Evolutionary conservation across 2,797 vertebrate species (phyloP), one percentile per base, ranked within the genome.

Genomic region (Myotis findleyi): DNA sequence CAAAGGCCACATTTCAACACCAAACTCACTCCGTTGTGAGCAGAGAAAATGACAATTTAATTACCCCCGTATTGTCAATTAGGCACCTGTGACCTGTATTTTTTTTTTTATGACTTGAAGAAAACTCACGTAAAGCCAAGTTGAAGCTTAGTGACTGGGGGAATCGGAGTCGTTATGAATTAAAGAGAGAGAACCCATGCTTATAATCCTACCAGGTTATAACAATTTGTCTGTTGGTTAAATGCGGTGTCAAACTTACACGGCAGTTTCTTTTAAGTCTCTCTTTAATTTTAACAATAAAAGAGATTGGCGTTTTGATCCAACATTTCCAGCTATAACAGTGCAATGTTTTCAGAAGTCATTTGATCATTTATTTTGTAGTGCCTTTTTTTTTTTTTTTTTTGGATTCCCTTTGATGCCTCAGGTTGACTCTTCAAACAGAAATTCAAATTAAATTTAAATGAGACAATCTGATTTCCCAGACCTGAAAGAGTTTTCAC

Each of bases 391-490:
- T 89, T n/a, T 93, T 89, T n/a, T 33, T 59, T 59, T 59, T 23
- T 47, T 13, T 47, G 41, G 77, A 91, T 96, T 96, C 94, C 44
- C 93, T 97, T 97, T 97, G 95, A 97, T 97, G 96, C 97, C 94
- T 97, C 95, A 97, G 97, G 97, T 97, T 97, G 96, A 90, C 66
- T 96, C 97, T 97, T 97, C 97, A 97, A 97, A 97, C 96, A 95
- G 97, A 97, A 97, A 97, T 97, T 95, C 89, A 97, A 97, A 97
- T 97, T 97, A 97, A 96, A 97, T 96, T 97, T 97, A 97, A 97
- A 97, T 97, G 97, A 97, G 96, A 96, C 96, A 95, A 96, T 97
- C 96, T 97, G 92, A 97, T 97, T 95, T 96, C 91, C 91, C 80
- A 93, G 95, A 93, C 93, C 47, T 96, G 76, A 85, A 83, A 97